Percentiles rank a stretch among this genome's conserved stretches.
Conservation (phyloP, 2,888 invertebrate species). For the Stenoptilia bipunctidactyla region DNA sequence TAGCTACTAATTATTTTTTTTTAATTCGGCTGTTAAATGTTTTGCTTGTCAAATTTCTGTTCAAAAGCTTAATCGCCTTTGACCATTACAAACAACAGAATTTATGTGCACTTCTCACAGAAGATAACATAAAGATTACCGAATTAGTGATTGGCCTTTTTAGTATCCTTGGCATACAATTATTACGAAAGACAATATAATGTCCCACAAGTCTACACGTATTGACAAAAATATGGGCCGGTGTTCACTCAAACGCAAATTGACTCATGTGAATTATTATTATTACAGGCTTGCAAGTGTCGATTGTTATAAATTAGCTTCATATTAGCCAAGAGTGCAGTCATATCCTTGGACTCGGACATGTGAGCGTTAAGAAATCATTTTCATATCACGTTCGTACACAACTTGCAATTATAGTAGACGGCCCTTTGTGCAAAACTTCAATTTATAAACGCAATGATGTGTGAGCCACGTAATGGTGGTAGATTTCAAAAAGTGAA, state of each 20-base stretch:
- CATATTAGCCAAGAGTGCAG: conserved; percentile 23
- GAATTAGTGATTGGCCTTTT: conserved; percentile 60
- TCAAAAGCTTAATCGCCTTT: too few species aligned
- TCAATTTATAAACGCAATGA: conserved; percentile 27
- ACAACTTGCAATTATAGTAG: conserved; percentile 38
- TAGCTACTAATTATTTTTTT: too few species aligned
- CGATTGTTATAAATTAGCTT: conserved; percentile 34
- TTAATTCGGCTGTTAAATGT: too few species aligned
- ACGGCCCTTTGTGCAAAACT: conserved; percentile 39
- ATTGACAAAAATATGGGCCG: neutral
- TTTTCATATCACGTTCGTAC: conserved; percentile 31
- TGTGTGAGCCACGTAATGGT: conserved; percentile 14
- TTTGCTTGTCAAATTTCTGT: too few species aligned
- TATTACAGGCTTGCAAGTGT: conserved; percentile 7
- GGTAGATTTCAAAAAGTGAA: too few species aligned
- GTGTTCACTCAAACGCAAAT: too few species aligned
- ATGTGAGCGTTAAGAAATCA: conserved; percentile 35
- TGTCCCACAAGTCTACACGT: neutral
- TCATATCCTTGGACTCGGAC: conserved; percentile 29
- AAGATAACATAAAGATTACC: conserved; percentile 63
- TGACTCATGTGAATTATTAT: too few species aligned
- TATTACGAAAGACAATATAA: conserved; percentile 45
- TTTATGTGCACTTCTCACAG: conserved; percentile 35
- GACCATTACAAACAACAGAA: conserved; percentile 29
- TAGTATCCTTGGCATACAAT: conserved; percentile 54